Evolutionary conservation across 2,888 invertebrate genomes (phyloP), one percentile per base, ranked within the genome.

Genomic region (Meiosimyza decipiens): DNA sequence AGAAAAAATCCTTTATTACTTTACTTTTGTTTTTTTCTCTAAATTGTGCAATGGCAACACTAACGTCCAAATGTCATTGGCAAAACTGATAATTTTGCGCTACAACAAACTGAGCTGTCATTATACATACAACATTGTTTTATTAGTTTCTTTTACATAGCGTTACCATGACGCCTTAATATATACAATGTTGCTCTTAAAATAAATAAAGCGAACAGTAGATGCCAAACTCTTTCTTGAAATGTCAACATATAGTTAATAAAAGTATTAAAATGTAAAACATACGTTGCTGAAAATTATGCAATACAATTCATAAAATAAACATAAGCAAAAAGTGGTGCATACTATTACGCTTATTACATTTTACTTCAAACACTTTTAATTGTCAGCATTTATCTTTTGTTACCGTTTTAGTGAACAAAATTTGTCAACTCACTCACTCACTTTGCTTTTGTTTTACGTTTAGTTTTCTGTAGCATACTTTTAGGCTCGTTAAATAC

Each of bases 111-210:
- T 15, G 12, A 55, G 55, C 6, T 18, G 55, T 40, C 40, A 40
- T 7, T 40, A 40, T 40, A 40, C 40, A 40, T 40, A 40, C 40
- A 40, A 40, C 40, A 40, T 40, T 40, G 40, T 40, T 40, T 40
- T 9, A 40, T 28, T 28, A 40, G 1, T 40, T 40, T 40, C 9
- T 40, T 40, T 40, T 5, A 63, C 47, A 49, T 40, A n/a, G 63
- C 40, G 9, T 73, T 74, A 74, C 70, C 78, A 75, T 74, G 76
- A 75, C 78, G 77, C 80, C 82, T 80, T 18, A 55, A 33, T 80
- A 81, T 81, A 80, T 82, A 81, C 80, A 82, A 81, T 78, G 81
- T 71, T 74, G 71, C 82, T 80, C 75, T 78, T 77, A 49, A 70
- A 67, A 70, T 73, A 64, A 57, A 54, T 40, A 40, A 40, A 40